Percentiles rank a stretch among this genome's conserved stretches.
phyloP scores from a whole-genome alignment of 2,888 invertebrate species.

The Amphiduros pacificus region DNA sequence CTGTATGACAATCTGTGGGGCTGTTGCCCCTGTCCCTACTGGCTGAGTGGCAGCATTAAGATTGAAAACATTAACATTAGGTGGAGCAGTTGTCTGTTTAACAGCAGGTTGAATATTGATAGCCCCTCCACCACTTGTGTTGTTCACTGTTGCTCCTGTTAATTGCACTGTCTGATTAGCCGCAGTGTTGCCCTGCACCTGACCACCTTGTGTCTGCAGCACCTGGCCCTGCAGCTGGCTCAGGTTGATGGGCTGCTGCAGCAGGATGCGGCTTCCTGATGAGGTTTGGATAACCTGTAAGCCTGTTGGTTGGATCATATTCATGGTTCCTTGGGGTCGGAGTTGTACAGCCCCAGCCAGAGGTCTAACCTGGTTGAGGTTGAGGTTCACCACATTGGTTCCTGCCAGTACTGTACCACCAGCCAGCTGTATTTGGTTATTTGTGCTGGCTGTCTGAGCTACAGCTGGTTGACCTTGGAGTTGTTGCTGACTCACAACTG shows the following conservation, averaged over 20 bases:
- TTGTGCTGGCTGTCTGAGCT: background rate
- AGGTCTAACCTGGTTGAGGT: no score
- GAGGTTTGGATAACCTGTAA: slow-evolving; percentile 48
- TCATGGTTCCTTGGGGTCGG: slow-evolving; percentile 3
- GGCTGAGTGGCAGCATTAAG: background rate
- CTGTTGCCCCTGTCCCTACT: slow-evolving; percentile 24
- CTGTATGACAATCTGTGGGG: slow-evolving; percentile 44
- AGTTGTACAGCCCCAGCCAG: background rate
- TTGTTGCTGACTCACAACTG: no score
- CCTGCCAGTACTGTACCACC: no score
- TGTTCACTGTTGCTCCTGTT: background rate
- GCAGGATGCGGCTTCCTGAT: slow-evolving; percentile 42
- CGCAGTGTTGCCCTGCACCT: background rate
- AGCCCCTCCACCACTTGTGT: background rate
- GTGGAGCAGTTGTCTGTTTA: background rate
- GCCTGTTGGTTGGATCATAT: slow-evolving; percentile 4
- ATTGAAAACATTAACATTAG: no score
- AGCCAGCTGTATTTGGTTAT: background rate
- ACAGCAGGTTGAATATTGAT: background rate
- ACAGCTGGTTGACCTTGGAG: background rate
- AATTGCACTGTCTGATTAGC: background rate
- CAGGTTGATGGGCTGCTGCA: slow-evolving; percentile 8
- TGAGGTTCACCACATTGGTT: slow-evolving; percentile 46
- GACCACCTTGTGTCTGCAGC: background rate
- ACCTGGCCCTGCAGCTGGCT: slow-evolving; percentile 8